Base-by-base conservation (phyloP, 1,140 invertebrate species). In the Papilio aristodemus region DNA sequence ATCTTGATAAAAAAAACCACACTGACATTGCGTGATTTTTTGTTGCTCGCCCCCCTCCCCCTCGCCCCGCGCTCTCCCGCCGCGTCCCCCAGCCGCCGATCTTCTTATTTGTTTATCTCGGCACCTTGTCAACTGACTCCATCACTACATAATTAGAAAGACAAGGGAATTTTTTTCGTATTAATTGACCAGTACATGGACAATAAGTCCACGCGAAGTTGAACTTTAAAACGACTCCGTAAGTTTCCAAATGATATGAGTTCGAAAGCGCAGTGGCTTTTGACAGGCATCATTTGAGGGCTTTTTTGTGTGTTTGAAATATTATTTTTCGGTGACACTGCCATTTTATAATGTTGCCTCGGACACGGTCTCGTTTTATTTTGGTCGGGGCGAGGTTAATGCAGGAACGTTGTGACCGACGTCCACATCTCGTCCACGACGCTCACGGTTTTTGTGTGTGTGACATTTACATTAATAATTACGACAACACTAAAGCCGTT, bases 81-180 rank as follows among this genome's bases (percentile, higher is more conserved):
- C 27, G 6, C 27, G 27, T 32, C 27, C 68, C 70, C 71, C 68
- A 69, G 75, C 75, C 77, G 76, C 81, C 81, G 79, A 75, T 80
- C 76, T 77, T 80, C 76, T 85, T 85, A 80, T 83, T 84, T 85
- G 83, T 85, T 85, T 86, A 86, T 86, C 81, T 85, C 77, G 43
- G 58, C 69, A 71, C 77, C 79, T 84, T 81, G 81, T 84, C 83
- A 80, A 85, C 81, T 79, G 81, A 68, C 79, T 81, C 78, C 83
- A 80, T 85, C 84, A 78, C 76, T 74, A 76, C 72, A 79, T 86
- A 85, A 86, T 86, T 86, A 84, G 79, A 85, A 77, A 84, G 79
- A 86, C 79, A 81, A 79, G 79, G 76, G 73, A 71, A 76, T 78
- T 80, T 81, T 84, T 84, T 81, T 79, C 80, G 79, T 80, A 80